Percentiles rank a stretch among this genome's conserved stretches.
Conservation (phyloP, 2,113 vertebrate genomes). For the Anarhynchus alexandrinus region DNA sequence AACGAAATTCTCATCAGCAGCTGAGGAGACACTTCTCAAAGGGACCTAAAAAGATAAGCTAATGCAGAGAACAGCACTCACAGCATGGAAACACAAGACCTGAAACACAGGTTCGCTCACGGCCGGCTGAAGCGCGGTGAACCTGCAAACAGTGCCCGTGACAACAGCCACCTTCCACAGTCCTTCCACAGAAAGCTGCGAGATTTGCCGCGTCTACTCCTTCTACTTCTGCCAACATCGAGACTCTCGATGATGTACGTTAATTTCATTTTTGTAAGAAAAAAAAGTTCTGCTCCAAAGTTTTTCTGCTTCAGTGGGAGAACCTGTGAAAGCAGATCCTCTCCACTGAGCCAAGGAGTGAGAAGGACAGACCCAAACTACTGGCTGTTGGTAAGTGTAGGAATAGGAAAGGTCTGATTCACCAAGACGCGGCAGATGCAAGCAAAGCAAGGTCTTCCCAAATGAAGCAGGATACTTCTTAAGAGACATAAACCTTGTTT, state of each 20-base stretch:
- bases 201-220: fast-evolving
- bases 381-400: fast-evolving
- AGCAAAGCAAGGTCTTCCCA: background rate
- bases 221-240: background rate
- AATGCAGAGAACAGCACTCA: background rate
- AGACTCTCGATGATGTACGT: fast-evolving
- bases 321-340: background rate
- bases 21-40: background rate
- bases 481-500: background rate
- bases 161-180: background rate
- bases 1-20: background rate
- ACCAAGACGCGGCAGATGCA: background rate
- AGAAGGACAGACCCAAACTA: background rate
- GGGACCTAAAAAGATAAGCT: background rate
- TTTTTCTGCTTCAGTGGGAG: background rate
- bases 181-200: background rate
- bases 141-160: background rate
- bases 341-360: background rate
- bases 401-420: background rate
- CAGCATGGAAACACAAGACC: background rate
- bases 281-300: background rate
- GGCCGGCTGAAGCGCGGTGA: background rate
- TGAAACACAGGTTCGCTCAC: background rate
- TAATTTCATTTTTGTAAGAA: background rate
- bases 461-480: background rate